Percentiles rank a stretch among this genome's conserved stretches.
These are phyloP conservation scores for Catharus ustulatus DNA, from an alignment of 2,797 vertebrate genomes.

Conservation along the genomic window DNA sequence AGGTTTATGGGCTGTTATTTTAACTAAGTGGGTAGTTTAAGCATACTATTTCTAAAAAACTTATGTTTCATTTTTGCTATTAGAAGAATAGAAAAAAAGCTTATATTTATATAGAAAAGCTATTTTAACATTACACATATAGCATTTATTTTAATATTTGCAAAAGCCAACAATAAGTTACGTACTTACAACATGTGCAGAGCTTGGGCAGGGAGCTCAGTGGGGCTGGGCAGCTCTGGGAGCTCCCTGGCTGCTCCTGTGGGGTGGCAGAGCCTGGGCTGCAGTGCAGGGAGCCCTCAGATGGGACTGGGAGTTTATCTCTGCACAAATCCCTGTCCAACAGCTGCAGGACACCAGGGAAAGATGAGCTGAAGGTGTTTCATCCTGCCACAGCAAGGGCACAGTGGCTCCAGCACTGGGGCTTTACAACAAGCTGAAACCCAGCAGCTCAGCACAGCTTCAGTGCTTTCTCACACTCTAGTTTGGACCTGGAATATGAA, in stretches of 20 bases:
- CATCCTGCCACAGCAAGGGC: not conserved
- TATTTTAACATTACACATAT: too few relatives aligned
- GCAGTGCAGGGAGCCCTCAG: not conserved
- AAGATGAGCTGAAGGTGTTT: not conserved
- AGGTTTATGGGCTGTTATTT: too few relatives aligned
- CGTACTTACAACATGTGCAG: too few relatives aligned
- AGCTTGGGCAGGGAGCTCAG: not conserved
- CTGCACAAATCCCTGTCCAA: rapidly evolving
- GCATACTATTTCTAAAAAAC: too few relatives aligned
- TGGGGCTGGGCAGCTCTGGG: rapidly evolving
- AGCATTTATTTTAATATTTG: too few relatives aligned
- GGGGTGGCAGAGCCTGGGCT: not conserved
- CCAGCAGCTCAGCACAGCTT: not conserved
- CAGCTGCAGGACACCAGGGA: not conserved
- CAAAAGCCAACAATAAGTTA: too few relatives aligned
- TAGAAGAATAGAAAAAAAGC: too few relatives aligned
- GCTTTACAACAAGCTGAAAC: not conserved
- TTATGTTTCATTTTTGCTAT: too few relatives aligned
- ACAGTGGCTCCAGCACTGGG: not conserved
- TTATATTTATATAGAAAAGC: too few relatives aligned
- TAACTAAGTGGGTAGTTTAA: too few relatives aligned
- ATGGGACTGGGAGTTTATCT: not conserved
- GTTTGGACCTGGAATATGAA: not conserved
- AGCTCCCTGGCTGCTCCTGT: rapidly evolving
- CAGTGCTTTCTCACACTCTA: not conserved